Conservation (phyloP, 2,888 invertebrate genomes). For the Drosophila lutescens region DNA sequence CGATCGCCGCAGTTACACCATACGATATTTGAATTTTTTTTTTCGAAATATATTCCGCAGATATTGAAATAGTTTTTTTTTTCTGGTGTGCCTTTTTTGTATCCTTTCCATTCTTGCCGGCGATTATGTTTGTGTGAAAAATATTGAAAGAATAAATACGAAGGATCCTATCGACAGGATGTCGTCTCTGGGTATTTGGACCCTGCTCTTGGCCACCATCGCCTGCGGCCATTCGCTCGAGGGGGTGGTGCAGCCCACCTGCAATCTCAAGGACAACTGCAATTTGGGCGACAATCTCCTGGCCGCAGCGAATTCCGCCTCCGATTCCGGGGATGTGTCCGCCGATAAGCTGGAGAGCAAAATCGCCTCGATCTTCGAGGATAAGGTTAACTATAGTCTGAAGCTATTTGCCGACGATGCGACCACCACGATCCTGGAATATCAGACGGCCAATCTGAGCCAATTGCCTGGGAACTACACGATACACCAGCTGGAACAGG, state of each 20-base stretch:
- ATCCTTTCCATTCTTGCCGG: not conserved
- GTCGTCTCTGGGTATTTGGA: slow-evolving; percentile 1
- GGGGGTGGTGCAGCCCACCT: slow-evolving; percentile 73
- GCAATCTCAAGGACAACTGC: slow-evolving; percentile 82
- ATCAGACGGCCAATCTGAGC: slow-evolving; percentile 57
- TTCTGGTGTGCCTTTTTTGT: not conserved
- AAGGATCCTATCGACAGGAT: slow-evolving; percentile 6
- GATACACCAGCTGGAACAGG: slow-evolving; percentile 38
- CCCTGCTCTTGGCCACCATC: slow-evolving; percentile 18
- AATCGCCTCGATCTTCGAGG: slow-evolving; percentile 82
- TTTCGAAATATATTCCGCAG: not conserved
- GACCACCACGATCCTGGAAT: slow-evolving; percentile 56
- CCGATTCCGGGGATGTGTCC: slow-evolving; percentile 47
- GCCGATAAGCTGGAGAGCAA: slow-evolving; percentile 78
- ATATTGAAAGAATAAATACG: not conserved
- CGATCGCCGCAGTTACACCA: slow-evolving; percentile 2
- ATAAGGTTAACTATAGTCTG: slow-evolving; percentile 82
- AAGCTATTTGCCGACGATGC: slow-evolving; percentile 81
- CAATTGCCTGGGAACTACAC: slow-evolving; percentile 66
- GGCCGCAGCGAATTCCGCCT: slow-evolving; percentile 40
- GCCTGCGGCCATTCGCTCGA: slow-evolving; percentile 48
- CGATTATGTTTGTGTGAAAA: not conserved
- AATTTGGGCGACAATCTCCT: slow-evolving; percentile 79
- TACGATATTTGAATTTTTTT: not conserved
- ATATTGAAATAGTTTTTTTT: not conserved